Evolutionary conservation across 2,797 vertebrate species (phyloP), one percentile per base, ranked within the genome.

Genomic region (Parauchenoglanis ngamensis): DNA sequence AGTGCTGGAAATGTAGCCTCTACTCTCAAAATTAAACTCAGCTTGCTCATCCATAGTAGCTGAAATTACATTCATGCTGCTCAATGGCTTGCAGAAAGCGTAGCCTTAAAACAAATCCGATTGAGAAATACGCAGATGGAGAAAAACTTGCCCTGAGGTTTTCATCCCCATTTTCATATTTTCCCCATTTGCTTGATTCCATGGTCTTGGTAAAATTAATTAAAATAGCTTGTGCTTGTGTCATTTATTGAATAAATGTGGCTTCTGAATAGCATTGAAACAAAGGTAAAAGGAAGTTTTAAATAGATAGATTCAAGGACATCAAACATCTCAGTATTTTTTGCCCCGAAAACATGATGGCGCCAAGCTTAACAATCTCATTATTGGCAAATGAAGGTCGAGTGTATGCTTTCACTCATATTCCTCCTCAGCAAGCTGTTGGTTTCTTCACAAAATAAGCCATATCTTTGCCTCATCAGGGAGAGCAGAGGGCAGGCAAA

Each of bases 401-500:
- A 70, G 10, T 63, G 4, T 82, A 46, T 75, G 46, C 65, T 21
- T 89, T 54, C 81, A 63, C 44, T 82, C 49, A 77, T 87, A 83
- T 86, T 89, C 85, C 46, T 67, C 63, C 49, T 85, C 77, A 52
- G 84, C 54, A 85, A 87, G 44, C 72, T 86, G 82, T 77, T 86
- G 70, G 63, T 67, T 84, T 88, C 80, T 81, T 86, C 23, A 46
- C 46, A 76, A 75, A 86, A 76, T n/a, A 87, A 88, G 79, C 65
- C 65, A 83, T 86, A 87, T 89, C 72, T 70, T 70, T 87, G 72
- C 46, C 73, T 88, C 80, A 90, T 90, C 84, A 87, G 73, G 77
- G 52, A 65, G 70, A 87, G 84, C 31, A 84, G 88, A 87, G 59
- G 76, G 56, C 80, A 85, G 56, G 23, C 59, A 73, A 78, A 84